These are phyloP conservation scores for Lasioglossum pauxillum DNA, from an alignment of 2,888 invertebrate species.

Conservation along the genomic window DNA sequence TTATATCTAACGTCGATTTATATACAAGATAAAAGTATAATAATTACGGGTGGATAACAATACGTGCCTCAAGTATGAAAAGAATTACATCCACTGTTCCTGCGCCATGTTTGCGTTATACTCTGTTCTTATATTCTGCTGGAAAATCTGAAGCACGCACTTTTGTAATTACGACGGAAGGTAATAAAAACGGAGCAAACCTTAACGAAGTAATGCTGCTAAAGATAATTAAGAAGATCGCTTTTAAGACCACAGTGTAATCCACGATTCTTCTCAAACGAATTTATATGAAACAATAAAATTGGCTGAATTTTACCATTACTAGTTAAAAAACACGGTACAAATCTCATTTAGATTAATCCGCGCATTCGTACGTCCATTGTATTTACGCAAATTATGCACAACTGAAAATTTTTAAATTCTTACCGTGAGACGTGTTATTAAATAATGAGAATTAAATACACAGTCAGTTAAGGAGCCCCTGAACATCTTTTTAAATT, in stretches of 20 bases:
- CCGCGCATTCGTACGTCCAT: background rate
- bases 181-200: background rate
- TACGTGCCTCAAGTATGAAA: background rate
- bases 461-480: background rate
- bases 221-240: background rate
- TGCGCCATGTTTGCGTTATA: background rate
- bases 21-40: background rate
- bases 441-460: background rate
- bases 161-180: constrained; percentile 9
- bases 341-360: background rate
- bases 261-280: background rate
- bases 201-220: background rate
- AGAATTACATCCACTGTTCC: background rate
- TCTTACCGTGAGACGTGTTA: background rate
- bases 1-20: background rate
- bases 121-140: background rate
- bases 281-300: background rate
- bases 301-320: background rate
- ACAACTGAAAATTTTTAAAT: background rate
- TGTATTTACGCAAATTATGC: background rate
- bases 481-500: background rate
- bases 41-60: background rate
- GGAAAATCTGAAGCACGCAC: constrained; percentile 6
- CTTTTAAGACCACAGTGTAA: background rate
- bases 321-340: background rate